Conservation (phyloP, 2,888 invertebrate species). For the Orthonychiurus folsomi region DNA sequence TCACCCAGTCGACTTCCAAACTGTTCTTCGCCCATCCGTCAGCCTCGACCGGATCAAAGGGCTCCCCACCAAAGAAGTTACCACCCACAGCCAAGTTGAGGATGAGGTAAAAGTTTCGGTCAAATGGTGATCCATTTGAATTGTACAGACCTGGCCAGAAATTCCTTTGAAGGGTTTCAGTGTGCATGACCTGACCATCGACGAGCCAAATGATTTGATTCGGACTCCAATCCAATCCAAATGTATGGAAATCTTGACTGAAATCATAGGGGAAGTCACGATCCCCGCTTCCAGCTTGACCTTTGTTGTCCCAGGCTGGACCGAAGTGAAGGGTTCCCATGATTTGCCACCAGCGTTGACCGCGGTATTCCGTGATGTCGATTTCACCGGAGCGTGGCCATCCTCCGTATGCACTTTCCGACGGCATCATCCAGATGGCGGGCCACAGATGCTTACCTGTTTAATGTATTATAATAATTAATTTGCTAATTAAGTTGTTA, state of each 20-base stretch:
- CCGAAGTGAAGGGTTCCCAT: conserved; percentile 28
- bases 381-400: conserved; percentile 28
- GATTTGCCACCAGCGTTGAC: conserved; percentile 16
- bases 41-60: conserved; percentile 23
- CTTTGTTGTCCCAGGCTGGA: conserved; percentile 23
- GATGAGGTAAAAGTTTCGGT: conserved; percentile 21
- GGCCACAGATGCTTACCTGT: conserved; percentile 32
- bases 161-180: conserved; percentile 15
- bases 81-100: conserved; percentile 28
- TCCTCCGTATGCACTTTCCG: conserved; percentile 15
- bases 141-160: conserved; percentile 25
- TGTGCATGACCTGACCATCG: conserved; percentile 15
- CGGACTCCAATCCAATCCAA: conserved; percentile 20
- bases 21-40: conserved; percentile 19
- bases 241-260: conserved; percentile 24
- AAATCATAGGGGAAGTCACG: conserved; percentile 20
- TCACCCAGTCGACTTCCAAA: conserved; percentile 22
- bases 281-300: conserved; percentile 19
- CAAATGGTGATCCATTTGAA: conserved; percentile 22
- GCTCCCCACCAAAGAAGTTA: conserved; percentile 21
- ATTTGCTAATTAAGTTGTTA: too few species aligned
- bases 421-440: conserved; percentile 36
- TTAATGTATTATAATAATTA: conserved; percentile 9
- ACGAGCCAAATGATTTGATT: conserved; percentile 17
- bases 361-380: conserved; percentile 26